Evolutionary conservation across 2,888 invertebrate genomes (phyloP).

Genomic region (Spilarctia lutea): DNA sequence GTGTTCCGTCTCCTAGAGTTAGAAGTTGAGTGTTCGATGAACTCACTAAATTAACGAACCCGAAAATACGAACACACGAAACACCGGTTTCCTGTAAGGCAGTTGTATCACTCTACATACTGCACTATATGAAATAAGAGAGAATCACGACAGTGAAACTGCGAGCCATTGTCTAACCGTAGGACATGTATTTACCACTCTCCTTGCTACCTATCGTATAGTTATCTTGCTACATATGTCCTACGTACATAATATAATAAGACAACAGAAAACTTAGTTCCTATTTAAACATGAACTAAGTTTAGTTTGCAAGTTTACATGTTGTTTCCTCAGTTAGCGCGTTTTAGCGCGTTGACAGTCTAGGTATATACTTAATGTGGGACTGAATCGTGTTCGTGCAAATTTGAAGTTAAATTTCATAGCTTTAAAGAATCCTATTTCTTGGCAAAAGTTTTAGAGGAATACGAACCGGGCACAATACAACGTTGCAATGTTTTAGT

Average conservation of each 20-base stretch:
- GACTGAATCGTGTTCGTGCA: not conserved
- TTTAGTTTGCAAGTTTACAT: not conserved
- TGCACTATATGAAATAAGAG: too few species aligned
- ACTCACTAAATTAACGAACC: too few species aligned
- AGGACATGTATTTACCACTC: not conserved
- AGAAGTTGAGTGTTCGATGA: too few species aligned
- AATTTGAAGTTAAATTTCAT: not conserved
- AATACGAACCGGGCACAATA: not conserved
- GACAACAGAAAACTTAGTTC: not conserved
- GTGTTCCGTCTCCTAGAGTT: too few species aligned
- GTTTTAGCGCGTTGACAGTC: not conserved
- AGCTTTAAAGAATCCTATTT: not conserved
- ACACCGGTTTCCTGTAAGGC: too few species aligned
- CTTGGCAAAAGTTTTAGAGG: not conserved
- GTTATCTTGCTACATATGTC: not conserved
- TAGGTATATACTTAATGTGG: not conserved
- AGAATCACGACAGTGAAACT: too few species aligned
- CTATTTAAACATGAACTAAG: not conserved
- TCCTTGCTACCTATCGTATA: not conserved
- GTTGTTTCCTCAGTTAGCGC: not conserved
- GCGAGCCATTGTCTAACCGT: not conserved
- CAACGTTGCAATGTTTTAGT: constrained; percentile 9
- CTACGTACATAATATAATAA: not conserved
- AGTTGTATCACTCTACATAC: too few species aligned
- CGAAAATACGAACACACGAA: too few species aligned